A percentile compares a stretch with the other conserved stretches of the same genome.
Conservation (phyloP, 2,797 vertebrate genomes). For the Anas capensis region DNA sequence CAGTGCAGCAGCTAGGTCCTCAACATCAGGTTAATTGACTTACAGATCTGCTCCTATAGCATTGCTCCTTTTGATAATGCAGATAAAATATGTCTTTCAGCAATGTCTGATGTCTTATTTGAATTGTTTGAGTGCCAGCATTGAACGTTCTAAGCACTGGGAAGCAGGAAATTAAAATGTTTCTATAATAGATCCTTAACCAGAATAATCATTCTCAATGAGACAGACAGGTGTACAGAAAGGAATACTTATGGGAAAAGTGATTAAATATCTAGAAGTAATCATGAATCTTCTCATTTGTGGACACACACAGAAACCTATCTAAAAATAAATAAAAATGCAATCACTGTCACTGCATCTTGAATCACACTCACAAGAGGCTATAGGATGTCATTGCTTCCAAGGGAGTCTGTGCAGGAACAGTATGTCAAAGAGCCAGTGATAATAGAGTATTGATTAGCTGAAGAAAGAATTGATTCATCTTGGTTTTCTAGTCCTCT, state of each 20-base stretch:
- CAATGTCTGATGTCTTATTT: neutral
- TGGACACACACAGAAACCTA: neutral
- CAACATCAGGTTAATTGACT: neutral
- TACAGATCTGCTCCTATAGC: neutral
- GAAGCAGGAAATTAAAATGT: neutral
- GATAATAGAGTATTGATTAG: neutral
- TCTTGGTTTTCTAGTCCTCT: neutral
- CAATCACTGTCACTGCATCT: neutral
- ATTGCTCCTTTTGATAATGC: neutral
- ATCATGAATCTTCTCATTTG: neutral
- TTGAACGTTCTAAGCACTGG: neutral
- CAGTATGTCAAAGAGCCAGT: neutral
- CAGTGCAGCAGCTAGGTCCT: neutral
- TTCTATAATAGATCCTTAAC: neutral
- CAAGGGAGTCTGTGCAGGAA: neutral
- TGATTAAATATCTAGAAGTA: neutral
- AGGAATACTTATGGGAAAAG: neutral
- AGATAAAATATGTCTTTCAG: neutral
- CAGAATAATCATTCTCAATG: neutral
- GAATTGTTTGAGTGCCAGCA: neutral
- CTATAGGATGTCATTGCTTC: neutral
- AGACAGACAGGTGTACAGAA: neutral
- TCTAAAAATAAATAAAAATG: neutral
- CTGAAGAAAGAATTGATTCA: neutral
- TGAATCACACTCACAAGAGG: neutral